Evolutionary conservation across 2,888 invertebrate genomes (phyloP).

Genomic region (Malthinus flaveolus): DNA sequence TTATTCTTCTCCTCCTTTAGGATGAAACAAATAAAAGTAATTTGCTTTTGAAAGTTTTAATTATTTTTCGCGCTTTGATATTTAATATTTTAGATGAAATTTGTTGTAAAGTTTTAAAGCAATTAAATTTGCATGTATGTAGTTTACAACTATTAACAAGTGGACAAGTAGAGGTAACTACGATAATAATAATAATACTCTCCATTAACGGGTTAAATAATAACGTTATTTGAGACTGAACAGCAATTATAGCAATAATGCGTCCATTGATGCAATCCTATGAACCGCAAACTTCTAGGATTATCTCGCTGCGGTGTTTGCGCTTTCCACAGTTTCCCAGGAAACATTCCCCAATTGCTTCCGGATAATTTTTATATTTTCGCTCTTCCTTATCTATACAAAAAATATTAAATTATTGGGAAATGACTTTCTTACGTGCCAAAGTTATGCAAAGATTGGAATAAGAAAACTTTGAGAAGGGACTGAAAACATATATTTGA

Average conservation of each 20-base stretch:
- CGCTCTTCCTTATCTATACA: too few species aligned
- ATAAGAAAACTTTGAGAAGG: too few species aligned
- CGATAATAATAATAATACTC: slow-evolving; percentile 14
- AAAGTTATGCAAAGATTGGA: too few species aligned
- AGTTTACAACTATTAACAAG: slow-evolving; percentile 24
- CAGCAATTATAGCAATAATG: slow-evolving; percentile 15
- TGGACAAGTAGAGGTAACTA: slow-evolving; percentile 19
- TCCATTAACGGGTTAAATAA: slow-evolving; percentile 25
- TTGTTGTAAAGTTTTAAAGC: not conserved
- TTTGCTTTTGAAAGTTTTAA: too few species aligned
- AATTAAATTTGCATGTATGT: slow-evolving; percentile 23
- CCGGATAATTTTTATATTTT: slow-evolving; percentile 9
- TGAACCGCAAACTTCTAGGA: slow-evolving; percentile 32
- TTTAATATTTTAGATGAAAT: too few species aligned
- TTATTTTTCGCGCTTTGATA: too few species aligned
- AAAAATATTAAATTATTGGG: too few species aligned
- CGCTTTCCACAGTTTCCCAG: slow-evolving; percentile 32
- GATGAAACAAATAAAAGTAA: too few species aligned
- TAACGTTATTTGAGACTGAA: slow-evolving; percentile 20
- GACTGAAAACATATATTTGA: too few species aligned
- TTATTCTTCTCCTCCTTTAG: too few species aligned
- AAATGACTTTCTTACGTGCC: too few species aligned
- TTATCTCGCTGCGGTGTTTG: slow-evolving; percentile 40
- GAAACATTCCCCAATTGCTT: slow-evolving; percentile 32
- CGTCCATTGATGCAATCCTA: slow-evolving; percentile 21